Base-by-base conservation (phyloP, 2,888 invertebrate species). In the Troglohyphantes excavatus region DNA sequence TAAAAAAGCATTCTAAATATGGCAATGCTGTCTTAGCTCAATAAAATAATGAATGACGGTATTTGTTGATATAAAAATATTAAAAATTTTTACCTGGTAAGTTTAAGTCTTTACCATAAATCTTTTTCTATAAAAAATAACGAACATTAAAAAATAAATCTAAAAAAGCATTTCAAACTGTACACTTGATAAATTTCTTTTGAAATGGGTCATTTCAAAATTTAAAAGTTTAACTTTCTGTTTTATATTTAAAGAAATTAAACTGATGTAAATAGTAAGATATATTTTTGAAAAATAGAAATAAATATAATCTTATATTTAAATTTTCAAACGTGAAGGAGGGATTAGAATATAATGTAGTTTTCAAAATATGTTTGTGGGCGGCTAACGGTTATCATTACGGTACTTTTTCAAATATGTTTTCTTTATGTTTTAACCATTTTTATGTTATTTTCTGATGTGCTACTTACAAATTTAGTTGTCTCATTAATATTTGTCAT, bases 61-160 rank as follows among this genome's bases (percentile, higher is more conserved):
- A 63, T 78, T 86, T 86, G 86, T 86, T 86, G 86, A 79, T 86
- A 85, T 68, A 79, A 86, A 79, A 81, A 81, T 46, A 81, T 67
- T 67, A 53, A 7, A 53, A 81, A 68, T 27, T 68, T 63, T 81
- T 65, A 43, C 27, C 39, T 63, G 79, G 79, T 81, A 68, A 81
- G 79, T 53, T 2, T 5, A 17, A 17, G 53, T 53, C 17, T 53
- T 39, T 39, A 7, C 2, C 1, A 13, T 2, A 39, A 39, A 11
- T 39, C 13, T 2, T 39, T 39, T 39, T 39, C 13, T 1, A 2
- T 11, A 39, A 39, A 39, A 39, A 39, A 39, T n/a, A n/a, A n/a
- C n/a, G n/a, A n/a, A n/a, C n/a, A 13, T 33, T 33, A 39, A 39
- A 1, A 39, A 39, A 39, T 11, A 1, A 33, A 33, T 3, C 39